These are phyloP conservation scores for Chaetodon trifasciatus DNA, from an alignment of 2,797 vertebrate species.

Conservation along the genomic window DNA sequence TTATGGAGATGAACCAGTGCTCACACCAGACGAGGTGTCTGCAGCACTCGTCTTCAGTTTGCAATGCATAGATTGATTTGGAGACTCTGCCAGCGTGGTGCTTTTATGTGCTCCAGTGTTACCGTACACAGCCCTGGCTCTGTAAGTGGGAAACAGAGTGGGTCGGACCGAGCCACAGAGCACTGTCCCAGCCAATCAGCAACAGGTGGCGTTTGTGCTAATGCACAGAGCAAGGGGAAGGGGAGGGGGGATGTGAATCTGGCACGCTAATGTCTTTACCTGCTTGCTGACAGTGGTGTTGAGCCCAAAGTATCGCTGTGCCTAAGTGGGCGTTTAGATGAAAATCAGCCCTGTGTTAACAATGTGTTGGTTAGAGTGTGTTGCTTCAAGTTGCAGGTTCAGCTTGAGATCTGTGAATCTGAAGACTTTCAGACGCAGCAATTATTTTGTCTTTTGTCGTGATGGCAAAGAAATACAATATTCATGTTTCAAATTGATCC, in stretches of 20 bases:
- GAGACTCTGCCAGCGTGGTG: neutral
- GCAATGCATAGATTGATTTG: neutral
- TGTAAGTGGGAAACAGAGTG: no score
- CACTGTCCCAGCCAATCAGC: no score
- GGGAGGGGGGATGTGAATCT: no score
- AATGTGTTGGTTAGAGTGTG: neutral
- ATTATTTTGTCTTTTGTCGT: neutral
- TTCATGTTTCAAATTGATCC: neutral
- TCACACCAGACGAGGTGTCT: neutral
- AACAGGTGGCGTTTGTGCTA: no score
- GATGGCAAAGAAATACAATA: neutral
- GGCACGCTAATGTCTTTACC: neutral
- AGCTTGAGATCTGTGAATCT: neutral
- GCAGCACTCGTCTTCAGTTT: slow-evolving; percentile 2
- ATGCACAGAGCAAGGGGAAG: no score
- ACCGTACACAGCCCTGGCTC: no score
- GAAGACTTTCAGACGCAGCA: neutral
- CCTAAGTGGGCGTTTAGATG: neutral
- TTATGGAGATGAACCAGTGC: neutral
- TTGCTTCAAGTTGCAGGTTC: neutral
- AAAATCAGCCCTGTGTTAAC: neutral
- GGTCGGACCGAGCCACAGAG: no score
- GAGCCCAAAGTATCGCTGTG: neutral
- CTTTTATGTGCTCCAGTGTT: slow-evolving; percentile 13
- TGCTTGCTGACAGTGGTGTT: neutral